These are phyloP conservation scores for Rhinichthys osculus DNA, from an alignment of 2,797 vertebrate species.

Conservation along the genomic window DNA sequence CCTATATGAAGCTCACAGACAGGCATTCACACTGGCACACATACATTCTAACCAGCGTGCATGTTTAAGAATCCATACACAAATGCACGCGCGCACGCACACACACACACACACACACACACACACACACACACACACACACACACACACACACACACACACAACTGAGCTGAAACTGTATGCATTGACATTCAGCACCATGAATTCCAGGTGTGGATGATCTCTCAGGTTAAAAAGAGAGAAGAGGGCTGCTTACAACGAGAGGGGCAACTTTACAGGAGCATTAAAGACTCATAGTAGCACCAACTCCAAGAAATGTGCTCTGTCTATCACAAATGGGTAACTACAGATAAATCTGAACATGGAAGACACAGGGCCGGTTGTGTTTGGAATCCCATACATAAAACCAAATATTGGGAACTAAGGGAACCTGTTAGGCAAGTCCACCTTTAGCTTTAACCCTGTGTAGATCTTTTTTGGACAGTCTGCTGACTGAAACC, in stretches of 20 bases:
- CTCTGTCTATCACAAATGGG: constrained; percentile 29
- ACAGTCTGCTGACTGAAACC: constrained; percentile 1
- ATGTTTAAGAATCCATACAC: constrained; percentile 25
- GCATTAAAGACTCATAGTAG: constrained; percentile 55
- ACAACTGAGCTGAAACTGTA: constrained; percentile 35
- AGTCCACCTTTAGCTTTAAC: neutral
- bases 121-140: neutral
- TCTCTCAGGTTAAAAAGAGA: constrained; percentile 43
- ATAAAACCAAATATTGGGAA: neutral
- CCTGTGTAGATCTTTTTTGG: neutral
- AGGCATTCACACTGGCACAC: constrained; percentile 13
- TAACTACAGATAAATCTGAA: constrained; percentile 8
- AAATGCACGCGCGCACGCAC: constrained; percentile 7
- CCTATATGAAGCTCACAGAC: constrained; percentile 32
- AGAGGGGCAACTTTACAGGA: constrained; percentile 44
- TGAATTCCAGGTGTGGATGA: constrained; percentile 34
- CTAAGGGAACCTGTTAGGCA: neutral
- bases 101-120: constrained; percentile 8
- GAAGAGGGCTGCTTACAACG: constrained; percentile 25
- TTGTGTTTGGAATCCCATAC: neutral
- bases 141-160: constrained; percentile 23
- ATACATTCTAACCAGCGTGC: constrained; percentile 34
- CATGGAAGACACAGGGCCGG: constrained; percentile 10
- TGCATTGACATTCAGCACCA: constrained; percentile 50
- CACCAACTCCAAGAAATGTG: constrained; percentile 54